Percentiles rank a stretch among this genome's conserved stretches.
phyloP scores from a whole-genome alignment of 2,797 vertebrate species.

The Chelmon rostratus region DNA sequence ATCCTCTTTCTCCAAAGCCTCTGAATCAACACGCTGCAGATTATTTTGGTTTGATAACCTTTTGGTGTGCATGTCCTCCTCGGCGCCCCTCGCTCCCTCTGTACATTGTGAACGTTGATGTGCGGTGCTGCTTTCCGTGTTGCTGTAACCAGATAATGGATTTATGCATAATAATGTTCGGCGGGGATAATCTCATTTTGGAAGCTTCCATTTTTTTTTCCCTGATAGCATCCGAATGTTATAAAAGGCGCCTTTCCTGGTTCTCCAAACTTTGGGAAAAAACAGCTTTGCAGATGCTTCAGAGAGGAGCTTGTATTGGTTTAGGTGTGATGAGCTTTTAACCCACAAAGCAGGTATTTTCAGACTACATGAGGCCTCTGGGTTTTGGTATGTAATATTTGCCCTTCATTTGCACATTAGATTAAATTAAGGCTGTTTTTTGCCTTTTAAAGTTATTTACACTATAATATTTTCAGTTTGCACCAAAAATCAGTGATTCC shows the following conservation, averaged over 20 bases:
- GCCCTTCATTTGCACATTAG: not conserved
- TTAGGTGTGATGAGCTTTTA: not conserved
- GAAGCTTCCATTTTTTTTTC: constrained; percentile 24
- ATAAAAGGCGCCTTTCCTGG: constrained; percentile 50
- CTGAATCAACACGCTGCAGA: constrained; percentile 43
- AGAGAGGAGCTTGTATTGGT: not conserved
- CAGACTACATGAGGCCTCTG: not conserved
- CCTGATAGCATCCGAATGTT: constrained; percentile 62
- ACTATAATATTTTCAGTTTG: not conserved
- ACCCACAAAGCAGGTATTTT: not conserved
- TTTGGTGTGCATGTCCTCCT: constrained; percentile 56
- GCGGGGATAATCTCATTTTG: constrained; percentile 67
- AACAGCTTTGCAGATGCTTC: constrained; percentile 30
- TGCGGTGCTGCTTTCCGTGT: constrained; percentile 43
- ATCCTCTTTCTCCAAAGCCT: constrained; percentile 31
- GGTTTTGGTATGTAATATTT: not conserved
- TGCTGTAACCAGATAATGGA: constrained; percentile 72
- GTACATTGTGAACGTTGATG: constrained; percentile 67
- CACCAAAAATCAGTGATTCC: not conserved
- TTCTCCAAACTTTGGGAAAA: constrained; percentile 38
- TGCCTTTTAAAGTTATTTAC: not conserved
- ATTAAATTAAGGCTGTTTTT: not conserved
- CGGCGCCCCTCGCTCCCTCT: constrained; percentile 27
- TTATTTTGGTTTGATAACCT: constrained; percentile 66
- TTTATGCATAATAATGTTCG: constrained; percentile 70